phyloP scores from a whole-genome alignment of 2,113 vertebrate genomes.

The Onychorhynchus coronatus region DNA sequence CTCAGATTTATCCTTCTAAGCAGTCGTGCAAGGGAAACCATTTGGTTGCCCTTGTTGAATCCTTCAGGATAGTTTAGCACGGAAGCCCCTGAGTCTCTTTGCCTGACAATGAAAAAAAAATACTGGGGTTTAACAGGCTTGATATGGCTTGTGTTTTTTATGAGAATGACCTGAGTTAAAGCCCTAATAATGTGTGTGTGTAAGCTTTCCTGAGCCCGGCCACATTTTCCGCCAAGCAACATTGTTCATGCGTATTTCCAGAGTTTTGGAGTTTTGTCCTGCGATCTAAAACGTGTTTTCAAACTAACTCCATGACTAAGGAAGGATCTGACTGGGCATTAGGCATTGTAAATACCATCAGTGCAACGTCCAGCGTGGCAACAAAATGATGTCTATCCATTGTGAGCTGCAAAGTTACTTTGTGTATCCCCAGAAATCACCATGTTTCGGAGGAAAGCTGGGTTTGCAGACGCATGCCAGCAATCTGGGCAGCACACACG shows the following conservation, averaged over 20 bases:
- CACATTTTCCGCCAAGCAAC: background rate
- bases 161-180: background rate
- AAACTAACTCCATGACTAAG: background rate
- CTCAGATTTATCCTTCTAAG: background rate
- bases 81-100: background rate
- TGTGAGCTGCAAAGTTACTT: background rate
- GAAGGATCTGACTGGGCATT: background rate
- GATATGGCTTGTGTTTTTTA: background rate
- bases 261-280: background rate
- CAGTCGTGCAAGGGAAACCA: rapidly evolving
- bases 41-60: background rate
- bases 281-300: background rate
- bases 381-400: background rate
- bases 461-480: background rate
- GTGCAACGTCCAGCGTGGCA: background rate
- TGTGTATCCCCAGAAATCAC: background rate
- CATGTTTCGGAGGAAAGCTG: background rate
- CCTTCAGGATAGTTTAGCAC: background rate
- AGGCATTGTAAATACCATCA: background rate
- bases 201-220: background rate
- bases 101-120: background rate
- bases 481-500: rapidly evolving
- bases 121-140: background rate
- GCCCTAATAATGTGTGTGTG: background rate
- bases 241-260: rapidly evolving